Evolutionary conservation across 2,888 invertebrate species (phyloP), one percentile per base, ranked within the genome.

Genomic region (Hirtodrosophila alboralis): DNA sequence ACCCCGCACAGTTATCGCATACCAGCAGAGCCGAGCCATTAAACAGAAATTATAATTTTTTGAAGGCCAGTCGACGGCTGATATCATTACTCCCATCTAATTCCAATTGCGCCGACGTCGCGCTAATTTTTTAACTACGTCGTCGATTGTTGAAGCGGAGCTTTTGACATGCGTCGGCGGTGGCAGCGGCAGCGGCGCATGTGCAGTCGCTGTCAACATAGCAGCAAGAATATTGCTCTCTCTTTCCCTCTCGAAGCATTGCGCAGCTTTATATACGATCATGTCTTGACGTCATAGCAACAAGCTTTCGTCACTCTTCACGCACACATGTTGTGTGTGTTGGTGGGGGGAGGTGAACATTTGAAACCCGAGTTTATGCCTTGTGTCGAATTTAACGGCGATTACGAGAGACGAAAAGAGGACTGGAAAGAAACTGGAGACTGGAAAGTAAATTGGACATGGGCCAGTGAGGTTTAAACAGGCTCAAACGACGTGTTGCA

Each of bases 31-130:
- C 16, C 54, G 59, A 53, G 62, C 59, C 60, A 81, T 81, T 84
- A 75, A 83, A 62, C 79, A 79, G 65, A 85, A 79, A 85, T 83
- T 83, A 85, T 80, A 83, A 80, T 76, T 68, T 80, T 75, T 72
- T 86, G 86, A 85, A 85, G 85, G 85, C 87, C 87, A 80, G 47
- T 33, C 60, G 51, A 48, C 49, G 57, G 37, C 69, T 62, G 67
- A 75, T 75, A 79, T 79, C 71, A 76, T 72, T 71, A 72, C 70
- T 67, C 52, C 66, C 70, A 75, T 75, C 78, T 83, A 72, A 77
- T 79, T 73, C 58, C 74, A 84, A 77, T 79, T 83, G 72, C 70
- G 70, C 56, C 57, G 60, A 63, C 60, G 47, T 37, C 47, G 72
- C 43, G 62, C 41, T 64, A 63, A 75, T 70, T 65, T 69, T 49